Conservation (phyloP, 2,113 vertebrate species). For the Naja naja region DNA sequence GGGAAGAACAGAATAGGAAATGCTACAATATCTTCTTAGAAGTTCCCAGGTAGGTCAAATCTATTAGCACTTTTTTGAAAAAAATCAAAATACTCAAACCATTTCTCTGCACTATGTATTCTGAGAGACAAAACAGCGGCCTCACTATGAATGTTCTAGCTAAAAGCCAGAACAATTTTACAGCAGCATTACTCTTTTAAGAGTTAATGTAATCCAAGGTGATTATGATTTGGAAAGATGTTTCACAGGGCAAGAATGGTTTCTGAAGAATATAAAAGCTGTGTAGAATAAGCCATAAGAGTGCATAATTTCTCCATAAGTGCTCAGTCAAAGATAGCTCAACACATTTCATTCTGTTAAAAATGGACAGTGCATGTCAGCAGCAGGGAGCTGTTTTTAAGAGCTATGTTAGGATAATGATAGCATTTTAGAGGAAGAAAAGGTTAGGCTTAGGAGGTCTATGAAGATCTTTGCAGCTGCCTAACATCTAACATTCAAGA, state of each 20-base stretch:
- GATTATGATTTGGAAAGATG: conserved; percentile 34
- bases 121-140: conserved; percentile 18
- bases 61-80: not conserved
- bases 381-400: not conserved
- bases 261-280: conserved; percentile 28
- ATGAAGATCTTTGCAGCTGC: conserved; percentile 18
- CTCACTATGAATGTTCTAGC: conserved; percentile 21
- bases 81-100: conserved; percentile 11
- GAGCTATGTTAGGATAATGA: not conserved
- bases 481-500: not conserved
- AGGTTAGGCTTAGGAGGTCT: not conserved
- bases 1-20: not conserved
- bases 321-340: conserved; percentile 30
- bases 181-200: not conserved
- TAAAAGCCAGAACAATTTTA: conserved; percentile 45
- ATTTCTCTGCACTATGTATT: conserved; percentile 8
- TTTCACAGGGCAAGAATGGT: conserved; percentile 28
- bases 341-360: conserved; percentile 31
- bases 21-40: not conserved
- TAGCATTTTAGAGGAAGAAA: conserved; percentile 27
- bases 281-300: conserved; percentile 34
- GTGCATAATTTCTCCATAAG: not conserved
- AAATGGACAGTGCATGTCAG: not conserved
- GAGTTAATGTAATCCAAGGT: conserved; percentile 46
- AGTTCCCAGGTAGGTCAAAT: not conserved